Evolutionary conservation across 1,140 invertebrate species (phyloP), one percentile per base, ranked within the genome.

Genomic region (Tetragonula clypearis): DNA sequence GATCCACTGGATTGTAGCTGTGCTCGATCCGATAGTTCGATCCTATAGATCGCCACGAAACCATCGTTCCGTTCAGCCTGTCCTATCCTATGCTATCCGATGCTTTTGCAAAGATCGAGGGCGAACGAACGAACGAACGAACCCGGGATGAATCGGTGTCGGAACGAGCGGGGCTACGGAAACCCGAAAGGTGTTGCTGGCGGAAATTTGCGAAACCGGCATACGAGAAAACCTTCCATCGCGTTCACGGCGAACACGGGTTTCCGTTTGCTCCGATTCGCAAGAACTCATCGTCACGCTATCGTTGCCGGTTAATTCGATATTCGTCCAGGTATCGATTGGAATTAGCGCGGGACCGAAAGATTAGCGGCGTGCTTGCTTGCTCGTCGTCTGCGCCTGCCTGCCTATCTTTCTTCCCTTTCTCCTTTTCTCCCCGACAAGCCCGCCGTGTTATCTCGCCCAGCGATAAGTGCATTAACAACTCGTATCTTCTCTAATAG

Each of bases 401-500:
- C 19, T 56, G 19, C 49, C 53, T 21, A 21, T 53, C 66, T 84
- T 65, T 79, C 86, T 74, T 83, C 79, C 66, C 69, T 60, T 58
- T n/a, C 66, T 68, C 72, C 60, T 62, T 66, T 35, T 35, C 35
- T 71, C 55, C 62, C 19, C 68, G 75, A 49, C 66, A 58, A 76
- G 75, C 55, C n/a, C 72, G 73, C 60, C 82, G 84, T 81, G 86
- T 90, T 90, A 90, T 90, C 86, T 88, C 88, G 78, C 75, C 75
- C 74, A 58, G 82, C 87, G 87, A 86, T 88, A 90, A 90, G 79
- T 88, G 79, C 87, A 88, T 90, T 87, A 90, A 88, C 89, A 85
- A 90, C 89, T 87, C 87, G 89, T 88, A 87, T 88, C 90, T 90
- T 90, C 85, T 82, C 82, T 90, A 88, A 90, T 82, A 90, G 82